Evolutionary conservation across 2,888 invertebrate genomes (phyloP).

Genomic region (Tipula unca): DNA sequence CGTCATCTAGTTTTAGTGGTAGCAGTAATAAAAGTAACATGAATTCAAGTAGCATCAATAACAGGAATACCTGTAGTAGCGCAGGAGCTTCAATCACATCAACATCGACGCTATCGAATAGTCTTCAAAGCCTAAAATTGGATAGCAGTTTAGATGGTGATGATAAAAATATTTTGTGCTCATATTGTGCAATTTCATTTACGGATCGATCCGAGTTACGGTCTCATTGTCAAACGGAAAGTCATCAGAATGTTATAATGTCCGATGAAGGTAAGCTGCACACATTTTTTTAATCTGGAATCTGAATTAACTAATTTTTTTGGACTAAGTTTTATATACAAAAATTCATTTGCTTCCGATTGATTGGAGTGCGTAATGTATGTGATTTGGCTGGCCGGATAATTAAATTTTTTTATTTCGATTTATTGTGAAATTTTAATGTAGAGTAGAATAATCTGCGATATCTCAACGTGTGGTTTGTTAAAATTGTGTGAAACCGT

Average conservation of each 20-base stretch:
- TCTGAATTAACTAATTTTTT: neutral
- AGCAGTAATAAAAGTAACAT: slow-evolving; percentile 25
- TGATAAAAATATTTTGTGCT: slow-evolving; percentile 41
- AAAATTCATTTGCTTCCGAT: neutral
- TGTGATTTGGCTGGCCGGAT: neutral
- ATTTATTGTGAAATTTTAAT: neutral
- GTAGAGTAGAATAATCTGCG: neutral
- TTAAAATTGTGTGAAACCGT: neutral
- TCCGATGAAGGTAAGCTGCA: slow-evolving; percentile 50
- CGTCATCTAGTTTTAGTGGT: slow-evolving; percentile 25
- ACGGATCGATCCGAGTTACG: slow-evolving; percentile 46
- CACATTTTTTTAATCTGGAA: neutral
- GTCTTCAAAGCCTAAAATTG: slow-evolving; percentile 24
- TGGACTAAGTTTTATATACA: neutral
- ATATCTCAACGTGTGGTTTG: neutral
- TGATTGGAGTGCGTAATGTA: neutral
- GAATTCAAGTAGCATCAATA: neutral
- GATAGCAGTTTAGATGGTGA: slow-evolving; percentile 9
- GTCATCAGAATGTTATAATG: slow-evolving; percentile 57
- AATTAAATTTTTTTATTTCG: neutral
- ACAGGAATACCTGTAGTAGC: neutral
- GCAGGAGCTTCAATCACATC: neutral
- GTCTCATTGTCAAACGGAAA: slow-evolving; percentile 52
- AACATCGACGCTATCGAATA: slow-evolving; percentile 24
- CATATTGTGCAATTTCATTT: slow-evolving; percentile 51